A percentile compares a stretch with the other conserved stretches of the same genome.
Evolutionary conservation across 2,113 vertebrate genomes (phyloP).

Genomic region (Stigmatopora nigra): DNA sequence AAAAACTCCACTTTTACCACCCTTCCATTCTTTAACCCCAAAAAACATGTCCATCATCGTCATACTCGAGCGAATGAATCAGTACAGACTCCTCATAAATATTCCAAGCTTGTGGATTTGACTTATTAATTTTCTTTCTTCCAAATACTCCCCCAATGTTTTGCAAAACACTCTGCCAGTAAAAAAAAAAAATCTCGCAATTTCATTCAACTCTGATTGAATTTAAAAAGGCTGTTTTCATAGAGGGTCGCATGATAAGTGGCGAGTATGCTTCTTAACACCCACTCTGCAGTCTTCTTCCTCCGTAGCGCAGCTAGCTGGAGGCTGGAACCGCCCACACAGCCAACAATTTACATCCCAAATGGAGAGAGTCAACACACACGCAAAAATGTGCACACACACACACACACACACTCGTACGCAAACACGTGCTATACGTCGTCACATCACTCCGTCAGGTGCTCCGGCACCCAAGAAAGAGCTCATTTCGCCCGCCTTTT

Average conservation of each 20-base stretch:
- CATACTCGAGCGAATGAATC: no score
- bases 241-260: conserved; percentile 47
- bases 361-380: conserved; percentile 52
- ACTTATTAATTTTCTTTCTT: no score
- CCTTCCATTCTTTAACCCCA: no score
- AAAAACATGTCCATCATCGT: no score
- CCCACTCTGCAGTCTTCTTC: conserved; percentile 59
- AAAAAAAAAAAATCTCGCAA: neutral
- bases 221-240: conserved; percentile 38
- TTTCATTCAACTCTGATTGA: conserved; percentile 12
- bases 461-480: neutral
- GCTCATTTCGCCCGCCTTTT: neutral
- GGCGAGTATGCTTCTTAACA: conserved; percentile 56
- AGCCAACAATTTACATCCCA: conserved; percentile 67
- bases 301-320: conserved; percentile 65
- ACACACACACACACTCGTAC: neutral
- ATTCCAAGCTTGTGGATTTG: no score
- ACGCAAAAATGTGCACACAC: neutral
- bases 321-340: conserved; percentile 71
- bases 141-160: neutral
- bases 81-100: no score
- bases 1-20: no score
- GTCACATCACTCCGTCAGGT: neutral
- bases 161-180: neutral
- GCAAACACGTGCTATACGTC: conserved; percentile 26